A percentile compares a stretch with the other conserved stretches of the same genome.
Conservation (phyloP, 2,113 vertebrate species). For the Gobius niger region DNA sequence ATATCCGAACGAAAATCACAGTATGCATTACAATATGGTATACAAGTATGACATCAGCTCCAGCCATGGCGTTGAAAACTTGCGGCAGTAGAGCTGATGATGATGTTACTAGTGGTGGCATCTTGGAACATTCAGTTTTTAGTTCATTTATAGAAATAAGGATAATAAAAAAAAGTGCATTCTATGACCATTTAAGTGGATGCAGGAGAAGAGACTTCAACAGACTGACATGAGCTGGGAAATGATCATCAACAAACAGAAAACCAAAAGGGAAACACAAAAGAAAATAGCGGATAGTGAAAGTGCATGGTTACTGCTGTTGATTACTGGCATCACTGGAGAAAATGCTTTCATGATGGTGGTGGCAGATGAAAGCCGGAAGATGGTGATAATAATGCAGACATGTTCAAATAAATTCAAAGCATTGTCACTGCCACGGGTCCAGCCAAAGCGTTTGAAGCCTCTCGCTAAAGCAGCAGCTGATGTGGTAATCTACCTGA, state of each 20-base stretch:
- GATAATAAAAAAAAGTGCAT: too few relatives aligned
- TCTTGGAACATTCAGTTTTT: too few relatives aligned
- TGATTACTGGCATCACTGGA: background rate
- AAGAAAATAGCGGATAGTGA: too few relatives aligned
- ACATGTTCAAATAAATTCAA: slow-evolving; percentile 1
- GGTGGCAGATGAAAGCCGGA: background rate
- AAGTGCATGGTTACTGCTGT: background rate
- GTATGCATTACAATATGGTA: background rate
- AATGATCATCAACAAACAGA: too few relatives aligned
- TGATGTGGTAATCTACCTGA: background rate
- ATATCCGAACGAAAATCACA: background rate
- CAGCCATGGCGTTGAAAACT: background rate
- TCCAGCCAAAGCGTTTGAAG: slow-evolving; percentile 3
- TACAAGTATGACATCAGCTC: background rate
- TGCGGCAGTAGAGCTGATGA: background rate
- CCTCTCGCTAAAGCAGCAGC: background rate
- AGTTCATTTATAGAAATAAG: too few relatives aligned
- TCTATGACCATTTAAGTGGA: too few relatives aligned
- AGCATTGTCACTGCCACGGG: background rate
- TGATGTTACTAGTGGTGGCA: too few relatives aligned
- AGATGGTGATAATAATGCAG: background rate
- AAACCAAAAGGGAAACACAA: background rate
- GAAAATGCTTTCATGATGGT: background rate
- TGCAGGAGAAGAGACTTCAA: too few relatives aligned
- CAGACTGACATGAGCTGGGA: too few relatives aligned